Base-by-base conservation (phyloP, 1,140 invertebrate genomes). In the Pseudomyrmex dendroicus region DNA sequence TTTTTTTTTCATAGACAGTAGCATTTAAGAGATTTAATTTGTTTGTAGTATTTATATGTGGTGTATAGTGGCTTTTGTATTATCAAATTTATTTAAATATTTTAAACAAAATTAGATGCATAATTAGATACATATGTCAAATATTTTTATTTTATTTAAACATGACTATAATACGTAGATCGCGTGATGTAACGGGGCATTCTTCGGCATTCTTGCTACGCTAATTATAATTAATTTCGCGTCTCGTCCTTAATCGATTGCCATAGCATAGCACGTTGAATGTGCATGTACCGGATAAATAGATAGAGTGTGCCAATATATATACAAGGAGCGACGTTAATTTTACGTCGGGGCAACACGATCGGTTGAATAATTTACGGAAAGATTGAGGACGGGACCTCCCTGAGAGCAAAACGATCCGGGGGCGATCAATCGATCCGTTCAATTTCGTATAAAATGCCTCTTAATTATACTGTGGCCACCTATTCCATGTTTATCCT, bases 401-500 rank as follows among this genome's bases (percentile, higher is more conserved):
- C 35, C 35, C 20, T 35, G 66, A 78, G 12, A 72, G 72, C 67
- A 50, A 12, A 61, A 50, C 64, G 20, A 3, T 35, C 15, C 48
- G n/a, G 63, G 48, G 63, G 35, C 52, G 52, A 57, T 61, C 22
- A 59, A 59, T 70, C 46, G 76, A 52, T 52, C 61, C 48, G 59
- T 76, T 82, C 52, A 22, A 54, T 82, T 82, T 82, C 50, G 44
- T 48, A 22, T 35, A 61, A 80, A 54, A 80, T 72, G 57, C 48
- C 64, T 67, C 12, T 17, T 35, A 35, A 35, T 35, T 35, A 35
- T 35, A 17, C 54, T 57, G 12, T 70, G 64, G 56, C 46, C 50
- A 20, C 44, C 54, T 46, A 64, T 83, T 77, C 82, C 52, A 86
- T 82, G 62, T 85, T 84, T 83, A 67, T 86, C 73, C 82, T 89